Evolutionary conservation across 2,888 invertebrate genomes (phyloP), one percentile per base, ranked within the genome.

Genomic region (Nomada goodeniana): DNA sequence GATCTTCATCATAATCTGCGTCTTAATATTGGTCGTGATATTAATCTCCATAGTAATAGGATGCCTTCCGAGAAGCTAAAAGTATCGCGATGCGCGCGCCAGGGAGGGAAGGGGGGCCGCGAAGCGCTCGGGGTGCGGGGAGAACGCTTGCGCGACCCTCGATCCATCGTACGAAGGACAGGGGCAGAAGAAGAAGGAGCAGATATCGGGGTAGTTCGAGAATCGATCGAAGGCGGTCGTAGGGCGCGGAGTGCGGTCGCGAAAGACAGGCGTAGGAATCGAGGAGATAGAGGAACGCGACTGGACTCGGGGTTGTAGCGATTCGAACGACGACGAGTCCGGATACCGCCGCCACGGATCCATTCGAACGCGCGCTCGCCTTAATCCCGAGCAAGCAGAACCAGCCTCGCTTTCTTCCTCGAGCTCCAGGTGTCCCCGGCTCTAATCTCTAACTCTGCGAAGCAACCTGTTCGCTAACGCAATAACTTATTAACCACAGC

Each of bases 1-100:
- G 93, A 93, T 93, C 92, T 88, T 93, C 91, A 93, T 93, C 90
- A 91, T 92, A 92, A 93, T 93, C 93, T 93, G 93, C 93, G 91
- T 93, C 86, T 90, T 91, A 91, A 91, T 93, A 91, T 86, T 89
- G 87, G 90, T 89, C 90, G 90, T 93, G 91, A 92, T 93, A 92
- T 84, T 92, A 89, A 91, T 93, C 91, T 87, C 91, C 91, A 92
- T 93, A 91, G 87, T 93, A 84, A 81, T 92, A 91, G 91, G 87
- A 84, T 88, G 72, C 90, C 83, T 93, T 86, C 92, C 92, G 84
- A 86, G 86, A 86, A 88, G 83, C 84, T 93, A 92, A 93, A 89
- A 80, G 85, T 83, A 57, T 88, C 83, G 85, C 80, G 76, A 65
- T 60, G 73, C 44, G 60, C 47, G 20, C 15, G 53, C 20, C 47